A percentile compares a stretch with the other conserved stretches of the same genome.
Conservation (phyloP, 2,888 invertebrate species). For the Halictus quadricinctus region DNA sequence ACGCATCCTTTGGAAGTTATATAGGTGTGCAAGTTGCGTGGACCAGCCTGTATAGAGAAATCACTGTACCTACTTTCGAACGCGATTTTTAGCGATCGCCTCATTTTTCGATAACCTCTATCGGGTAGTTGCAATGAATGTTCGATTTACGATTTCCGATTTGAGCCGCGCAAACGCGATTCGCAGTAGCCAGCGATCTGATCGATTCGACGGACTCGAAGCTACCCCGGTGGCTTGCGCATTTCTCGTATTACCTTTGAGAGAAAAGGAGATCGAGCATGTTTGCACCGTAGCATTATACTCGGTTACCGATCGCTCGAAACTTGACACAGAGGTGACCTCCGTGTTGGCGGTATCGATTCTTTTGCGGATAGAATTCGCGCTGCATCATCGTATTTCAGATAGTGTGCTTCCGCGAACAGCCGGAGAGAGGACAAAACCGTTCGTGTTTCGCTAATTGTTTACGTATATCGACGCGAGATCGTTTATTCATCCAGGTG, state of each 20-base stretch:
- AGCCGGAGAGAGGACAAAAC: neutral
- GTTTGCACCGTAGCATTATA: neutral
- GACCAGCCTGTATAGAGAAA: no score
- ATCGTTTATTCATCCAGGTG: neutral
- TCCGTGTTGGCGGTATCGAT: slow-evolving; percentile 30
- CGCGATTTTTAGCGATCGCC: neutral
- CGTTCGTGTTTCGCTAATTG: neutral
- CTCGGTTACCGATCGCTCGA: neutral
- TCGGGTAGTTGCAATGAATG: neutral
- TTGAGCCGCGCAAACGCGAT: neutral
- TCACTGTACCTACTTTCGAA: neutral
- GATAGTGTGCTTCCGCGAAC: neutral
- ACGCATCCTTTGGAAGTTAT: no score
- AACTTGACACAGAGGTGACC: slow-evolving; percentile 46
- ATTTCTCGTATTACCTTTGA: neutral
- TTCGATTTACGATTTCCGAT: neutral
- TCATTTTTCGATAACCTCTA: neutral
- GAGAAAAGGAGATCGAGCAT: neutral
- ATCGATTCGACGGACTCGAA: neutral
- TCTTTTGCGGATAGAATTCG: slow-evolving; percentile 28
- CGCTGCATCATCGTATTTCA: slow-evolving; percentile 12
- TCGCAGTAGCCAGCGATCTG: neutral
- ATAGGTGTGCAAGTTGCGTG: no score
- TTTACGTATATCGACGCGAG: neutral
- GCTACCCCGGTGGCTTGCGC: neutral